Percentiles rank a stretch among this genome's conserved stretches.
Evolutionary conservation across 2,888 invertebrate genomes (phyloP).

Genomic region (Rotaria macrura): DNA sequence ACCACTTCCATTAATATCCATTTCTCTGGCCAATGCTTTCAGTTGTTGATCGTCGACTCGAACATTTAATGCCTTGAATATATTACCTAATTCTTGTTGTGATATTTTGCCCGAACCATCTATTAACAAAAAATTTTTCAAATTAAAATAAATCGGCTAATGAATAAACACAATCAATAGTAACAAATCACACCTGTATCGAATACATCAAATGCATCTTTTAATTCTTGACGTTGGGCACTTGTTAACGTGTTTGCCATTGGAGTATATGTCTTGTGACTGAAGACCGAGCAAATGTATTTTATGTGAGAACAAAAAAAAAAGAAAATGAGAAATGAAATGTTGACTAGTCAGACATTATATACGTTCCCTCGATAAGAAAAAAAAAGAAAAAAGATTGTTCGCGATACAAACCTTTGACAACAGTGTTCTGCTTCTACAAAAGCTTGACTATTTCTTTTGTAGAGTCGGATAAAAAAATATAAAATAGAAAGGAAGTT

Average conservation of each 20-base stretch:
- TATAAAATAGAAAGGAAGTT: neutral
- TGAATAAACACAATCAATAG: neutral
- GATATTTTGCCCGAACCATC: neutral
- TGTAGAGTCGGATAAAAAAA: neutral
- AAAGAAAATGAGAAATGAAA: neutral
- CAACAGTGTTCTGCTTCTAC: neutral
- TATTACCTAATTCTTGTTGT: neutral
- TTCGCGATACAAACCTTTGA: neutral
- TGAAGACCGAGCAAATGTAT: neutral
- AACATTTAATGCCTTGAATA: neutral
- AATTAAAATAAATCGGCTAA: no score
- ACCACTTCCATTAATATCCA: conserved; percentile 23
- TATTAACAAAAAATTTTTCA: neutral
- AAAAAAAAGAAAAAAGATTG: no score
- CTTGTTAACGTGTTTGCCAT: neutral
- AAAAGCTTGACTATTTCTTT: no score
- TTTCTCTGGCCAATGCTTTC: conserved; percentile 6
- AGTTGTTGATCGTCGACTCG: neutral
- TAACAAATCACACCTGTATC: neutral
- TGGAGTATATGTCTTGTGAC: neutral
- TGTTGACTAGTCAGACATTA: no score
- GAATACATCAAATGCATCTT: neutral
- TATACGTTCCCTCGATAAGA: no score
- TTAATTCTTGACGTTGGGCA: neutral
- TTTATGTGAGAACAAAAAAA: neutral